Percentiles rank a stretch among this genome's conserved stretches.
phyloP scores from a whole-genome alignment of 2,888 invertebrate genomes.

The Cotesia congregata region DNA sequence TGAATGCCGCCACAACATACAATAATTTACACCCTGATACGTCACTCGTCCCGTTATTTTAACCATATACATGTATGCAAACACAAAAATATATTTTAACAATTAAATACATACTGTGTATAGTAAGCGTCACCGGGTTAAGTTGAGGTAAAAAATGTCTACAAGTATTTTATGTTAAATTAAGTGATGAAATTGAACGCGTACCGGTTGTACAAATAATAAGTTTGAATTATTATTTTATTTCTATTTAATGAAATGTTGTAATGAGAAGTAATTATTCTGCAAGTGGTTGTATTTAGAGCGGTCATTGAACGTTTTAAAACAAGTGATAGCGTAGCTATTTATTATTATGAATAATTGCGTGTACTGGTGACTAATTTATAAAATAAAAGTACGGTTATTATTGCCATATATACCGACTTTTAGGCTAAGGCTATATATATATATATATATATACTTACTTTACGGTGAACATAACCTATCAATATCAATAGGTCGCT shows the following conservation, averaged over 20 bases:
- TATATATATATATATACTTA: too few relatives aligned
- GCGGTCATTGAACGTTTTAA: not conserved
- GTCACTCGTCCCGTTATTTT: not conserved
- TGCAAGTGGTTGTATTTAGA: not conserved
- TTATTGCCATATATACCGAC: not conserved
- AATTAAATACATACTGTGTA: not conserved
- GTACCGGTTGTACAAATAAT: not conserved
- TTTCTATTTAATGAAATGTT: too few relatives aligned
- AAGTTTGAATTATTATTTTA: not conserved
- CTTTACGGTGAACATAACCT: not conserved
- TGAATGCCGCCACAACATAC: slow-evolving; percentile 6
- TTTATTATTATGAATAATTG: not conserved
- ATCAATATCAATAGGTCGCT: not conserved
- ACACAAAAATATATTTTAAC: not conserved
- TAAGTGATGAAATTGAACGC: not conserved
- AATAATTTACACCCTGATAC: slow-evolving; percentile 14
- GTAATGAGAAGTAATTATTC: not conserved
- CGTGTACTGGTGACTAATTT: not conserved
- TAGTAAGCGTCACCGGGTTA: not conserved
- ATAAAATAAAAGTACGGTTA: not conserved
- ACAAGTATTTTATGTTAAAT: not conserved
- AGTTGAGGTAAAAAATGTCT: too few relatives aligned
- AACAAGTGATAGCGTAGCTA: not conserved
- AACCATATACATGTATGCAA: not conserved
- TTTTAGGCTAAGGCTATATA: not conserved